Evolutionary conservation across 2,888 invertebrate genomes (phyloP), one percentile per base, ranked within the genome.

Genomic region (Trichacis sp.): DNA sequence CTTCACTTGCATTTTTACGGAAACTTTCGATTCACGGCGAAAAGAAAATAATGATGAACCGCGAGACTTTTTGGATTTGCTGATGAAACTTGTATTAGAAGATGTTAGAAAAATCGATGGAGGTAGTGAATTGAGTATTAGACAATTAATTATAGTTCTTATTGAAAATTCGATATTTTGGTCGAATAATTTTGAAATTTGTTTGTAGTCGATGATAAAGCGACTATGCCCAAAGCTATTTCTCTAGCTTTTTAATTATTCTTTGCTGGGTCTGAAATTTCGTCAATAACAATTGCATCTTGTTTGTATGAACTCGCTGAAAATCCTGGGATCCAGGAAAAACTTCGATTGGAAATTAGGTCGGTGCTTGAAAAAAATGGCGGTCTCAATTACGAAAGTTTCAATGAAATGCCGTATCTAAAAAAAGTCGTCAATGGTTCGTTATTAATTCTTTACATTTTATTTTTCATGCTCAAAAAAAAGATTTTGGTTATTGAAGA

Each of bases 261-360:
- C 63, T 59, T 86, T 47, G 87, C 87, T 14, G 87, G 87, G 3
- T 87, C 86, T 66, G 87, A 87, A 74, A 87, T 87, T 0, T 87
- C 87, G 1, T 86, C 87, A 1, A 82, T 86, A 5, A 85, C 86
- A 5, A 83, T 85, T 20, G 85, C 85, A 57, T 86, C 85, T 63
- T 83, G 85, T 6, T 70, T 86, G 2, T 86, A 84, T 61, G 85
- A 86, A 75, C 79, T 87, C 67, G 84, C 86, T 1, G 52, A 69
- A 12, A 79, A 86, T 74, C 75, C 74, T 15, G 73, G 80, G 1
- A 79, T 87, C 15, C 87, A 87, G 73, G 73, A 83, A 14, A 84
- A 75, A 73, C 79, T 85, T 1, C 76, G 84, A 24, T 48, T 73
- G 9, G 87, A 87, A 75, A 79, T 86, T 17, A 75, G 80, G 15